Evolutionary conservation across 2,113 vertebrate species (phyloP), one percentile per base, ranked within the genome.

Genomic region (Podocnemis expansa): DNA sequence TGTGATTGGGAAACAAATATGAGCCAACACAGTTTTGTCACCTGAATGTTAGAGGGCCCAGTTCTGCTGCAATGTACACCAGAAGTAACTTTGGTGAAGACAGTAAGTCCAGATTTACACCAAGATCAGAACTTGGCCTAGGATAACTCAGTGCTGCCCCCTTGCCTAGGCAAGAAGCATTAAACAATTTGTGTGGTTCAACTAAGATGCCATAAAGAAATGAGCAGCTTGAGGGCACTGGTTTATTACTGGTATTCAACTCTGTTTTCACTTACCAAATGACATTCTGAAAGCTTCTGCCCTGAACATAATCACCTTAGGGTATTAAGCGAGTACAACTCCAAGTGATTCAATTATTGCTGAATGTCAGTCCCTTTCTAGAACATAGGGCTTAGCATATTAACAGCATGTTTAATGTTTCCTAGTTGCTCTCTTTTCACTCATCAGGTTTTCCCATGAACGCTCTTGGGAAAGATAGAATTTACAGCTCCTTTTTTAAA

Each of bases 251-350:
- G 93, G 96, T 96, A 96, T 96, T 97, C 96, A 97, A 96, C 95
- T 97, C 96, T 96, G 96, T 97, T 97, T 98, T 98, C 96, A 96
- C 98, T 97, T 97, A 94, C 96, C 96, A 97, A 98, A 97, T 97
- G 97, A 95, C 95, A 91, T 97, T 98, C 96, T 97, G 97, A 97
- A 97, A 97, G 96, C 97, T 95, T 98, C 96, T 93, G 70, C 97
- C 97, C 97, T 93, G 93, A 96, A 90, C 94, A 89, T 97, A 97
- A 97, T 98, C 97, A 98, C 97, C 96, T 96, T 93, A 98, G 95
- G 97, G 93, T 92, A 94, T 95, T 90, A 95, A 78, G 91, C 84
- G 94, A 97, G 75, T 91, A 85, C 95, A 97, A 92, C 82, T 95
- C 93, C 63, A 80, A 60, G 94, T 97, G 96, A 98, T 98, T 97